These are phyloP conservation scores for Anastrepha obliqua DNA, from an alignment of 1,140 invertebrate species.

Conservation along the genomic window DNA sequence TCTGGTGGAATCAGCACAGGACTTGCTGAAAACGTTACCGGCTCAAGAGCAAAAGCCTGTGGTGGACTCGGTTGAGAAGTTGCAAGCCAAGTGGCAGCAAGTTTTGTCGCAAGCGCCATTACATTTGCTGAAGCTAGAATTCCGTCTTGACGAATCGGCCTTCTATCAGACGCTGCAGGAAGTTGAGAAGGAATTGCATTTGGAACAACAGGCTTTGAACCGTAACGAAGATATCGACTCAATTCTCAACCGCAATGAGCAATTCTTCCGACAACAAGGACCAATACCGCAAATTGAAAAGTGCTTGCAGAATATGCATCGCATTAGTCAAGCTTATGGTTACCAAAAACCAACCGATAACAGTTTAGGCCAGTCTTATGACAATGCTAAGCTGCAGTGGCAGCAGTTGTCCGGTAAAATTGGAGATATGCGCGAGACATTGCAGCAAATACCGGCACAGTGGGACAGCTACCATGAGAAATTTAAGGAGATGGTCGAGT, in stretches of 20 bases:
- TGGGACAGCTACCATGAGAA: conserved; percentile 90
- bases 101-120: conserved; percentile 86
- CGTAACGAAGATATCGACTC: conserved; percentile 88
- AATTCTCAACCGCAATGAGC: conserved; percentile 85
- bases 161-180: conserved; percentile 91
- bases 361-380: conserved; percentile 79
- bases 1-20: conserved; percentile 85
- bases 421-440: conserved; percentile 83
- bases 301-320: conserved; percentile 85
- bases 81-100: conserved; percentile 87
- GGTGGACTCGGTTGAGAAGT: conserved; percentile 81
- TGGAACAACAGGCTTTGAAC: conserved; percentile 89
- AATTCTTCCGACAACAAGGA: conserved; percentile 83
- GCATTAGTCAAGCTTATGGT: conserved; percentile 80
- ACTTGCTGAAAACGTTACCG: conserved; percentile 84
- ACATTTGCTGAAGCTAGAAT: conserved; percentile 92
- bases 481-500: conserved; percentile 88
- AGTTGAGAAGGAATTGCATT: conserved; percentile 90
- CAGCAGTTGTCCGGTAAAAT: conserved; percentile 82
- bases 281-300: conserved; percentile 83
- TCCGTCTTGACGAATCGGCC: conserved; percentile 87
- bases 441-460: conserved; percentile 91
- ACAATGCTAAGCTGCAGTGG: conserved; percentile 84
- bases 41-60: conserved; percentile 80
- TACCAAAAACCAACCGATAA: conserved; percentile 81